Base-by-base conservation (phyloP, 1,140 invertebrate species). In the Helicorthomorpha holstii region DNA sequence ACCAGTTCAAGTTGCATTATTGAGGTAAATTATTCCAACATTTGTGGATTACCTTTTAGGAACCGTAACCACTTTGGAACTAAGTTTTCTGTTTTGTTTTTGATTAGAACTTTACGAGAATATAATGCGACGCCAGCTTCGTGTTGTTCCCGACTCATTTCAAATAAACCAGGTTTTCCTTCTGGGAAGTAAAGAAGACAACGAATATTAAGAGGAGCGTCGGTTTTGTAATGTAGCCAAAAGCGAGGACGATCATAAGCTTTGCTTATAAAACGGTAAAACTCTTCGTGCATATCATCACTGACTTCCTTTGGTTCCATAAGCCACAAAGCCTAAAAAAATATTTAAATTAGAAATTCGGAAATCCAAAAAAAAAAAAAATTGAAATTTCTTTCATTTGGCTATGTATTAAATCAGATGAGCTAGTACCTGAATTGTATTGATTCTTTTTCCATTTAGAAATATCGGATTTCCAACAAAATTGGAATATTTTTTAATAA, bases 401-500 rank as follows among this genome's bases (percentile, higher is more conserved):
- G n/a, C n/a, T n/a, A n/a, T n/a, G n/a, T n/a, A n/a, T n/a, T n/a
- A n/a, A n/a, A n/a, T n/a, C n/a, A n/a, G n/a, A n/a, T n/a, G n/a
- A n/a, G n/a, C n/a, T 24, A 55, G 60, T 65, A 82, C 82, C 77
- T 84, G 81, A 27, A 92, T 78, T 27, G 78, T 78, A 66, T 94
- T 95, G 0, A 80, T 76, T 67, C 78, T 79, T 60, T 85, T 81
- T 29, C 85, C 85, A 73, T 97, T 96, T 1, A 97, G 66, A 61
- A 77, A 82, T 61, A 98, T 92, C 1, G 92, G 88, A 62, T 83
- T 86, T 3, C 88, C 84, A 45, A 97, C 85, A 67, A 97, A 97
- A 66, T 95, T 96, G 64, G 91, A 96, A 69, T 97, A 97, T 64
- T 95, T 96, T 60, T 89, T 83, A 41, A 97, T 85, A 34, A 97